Percentiles rank a stretch among this genome's conserved stretches.
These are phyloP conservation scores for Cryptophagus acutangulus DNA, from an alignment of 2,888 invertebrate species.

Conservation along the genomic window DNA sequence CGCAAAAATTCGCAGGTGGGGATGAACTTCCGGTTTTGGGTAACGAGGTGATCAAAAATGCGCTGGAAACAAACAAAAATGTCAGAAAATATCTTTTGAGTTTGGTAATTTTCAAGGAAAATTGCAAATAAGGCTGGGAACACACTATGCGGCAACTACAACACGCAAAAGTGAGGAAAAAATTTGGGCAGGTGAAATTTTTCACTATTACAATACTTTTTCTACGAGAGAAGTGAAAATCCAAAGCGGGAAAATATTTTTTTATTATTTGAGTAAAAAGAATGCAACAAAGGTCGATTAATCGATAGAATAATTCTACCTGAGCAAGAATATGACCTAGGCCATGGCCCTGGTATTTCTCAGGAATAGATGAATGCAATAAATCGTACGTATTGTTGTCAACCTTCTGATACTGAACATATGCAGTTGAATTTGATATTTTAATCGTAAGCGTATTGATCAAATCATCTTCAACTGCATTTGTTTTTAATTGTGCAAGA, in stretches of 20 bases:
- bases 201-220: too few species aligned
- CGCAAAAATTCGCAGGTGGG: slow-evolving; percentile 2
- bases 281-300: too few species aligned
- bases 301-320: too few species aligned
- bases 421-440: not conserved
- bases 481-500: not conserved
- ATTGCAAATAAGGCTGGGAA: too few species aligned
- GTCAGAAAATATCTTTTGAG: not conserved
- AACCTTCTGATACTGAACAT: not conserved
- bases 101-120: too few species aligned
- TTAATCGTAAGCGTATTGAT: not conserved
- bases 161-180: too few species aligned
- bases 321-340: slow-evolving; percentile 5
- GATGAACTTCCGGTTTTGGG: not conserved
- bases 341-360: slow-evolving; percentile 4
- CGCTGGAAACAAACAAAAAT: slow-evolving; percentile 1
- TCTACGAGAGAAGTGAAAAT: too few species aligned
- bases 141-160: too few species aligned
- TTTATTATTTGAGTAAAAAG: too few species aligned
- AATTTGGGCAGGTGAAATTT: too few species aligned
- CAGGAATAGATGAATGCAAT: slow-evolving; percentile 1
- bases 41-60: not conserved
- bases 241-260: too few species aligned
- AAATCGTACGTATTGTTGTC: not conserved
- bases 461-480: not conserved